Percentiles rank a stretch among this genome's conserved stretches.
These are phyloP conservation scores for Suncus etruscus DNA, from an alignment of 2,113 vertebrate genomes.

Conservation along the genomic window DNA sequence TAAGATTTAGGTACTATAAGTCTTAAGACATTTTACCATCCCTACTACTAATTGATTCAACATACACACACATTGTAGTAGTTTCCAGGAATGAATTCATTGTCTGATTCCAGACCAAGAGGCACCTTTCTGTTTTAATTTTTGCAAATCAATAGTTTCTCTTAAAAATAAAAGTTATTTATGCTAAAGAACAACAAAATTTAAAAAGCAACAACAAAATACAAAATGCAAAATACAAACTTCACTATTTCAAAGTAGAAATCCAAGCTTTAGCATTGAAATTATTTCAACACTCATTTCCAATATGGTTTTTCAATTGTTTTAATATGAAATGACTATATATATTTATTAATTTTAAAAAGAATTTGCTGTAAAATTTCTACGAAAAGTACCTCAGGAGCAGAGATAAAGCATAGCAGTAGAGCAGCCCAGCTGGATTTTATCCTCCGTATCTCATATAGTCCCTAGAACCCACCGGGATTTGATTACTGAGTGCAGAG, in stretches of 20 bases:
- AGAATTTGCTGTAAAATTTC: not conserved
- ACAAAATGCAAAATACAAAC: too few species aligned
- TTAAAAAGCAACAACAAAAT: too few species aligned
- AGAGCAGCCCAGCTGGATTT: too few species aligned
- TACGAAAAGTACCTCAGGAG: not conserved
- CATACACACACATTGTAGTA: not conserved
- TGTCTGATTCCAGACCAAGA: not conserved
- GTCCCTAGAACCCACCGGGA: too few species aligned
- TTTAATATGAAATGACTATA: not conserved
- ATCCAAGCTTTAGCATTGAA: not conserved
- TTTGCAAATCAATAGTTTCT: conserved; percentile 6
- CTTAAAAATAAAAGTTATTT: not conserved
- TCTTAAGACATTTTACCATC: conserved; percentile 18
- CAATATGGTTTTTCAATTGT: not conserved
- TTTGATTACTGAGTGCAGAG: too few species aligned
- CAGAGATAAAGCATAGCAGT: too few species aligned
- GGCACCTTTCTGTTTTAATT: conserved; percentile 31
- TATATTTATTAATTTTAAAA: conserved; percentile 23
- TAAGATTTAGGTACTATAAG: not conserved
- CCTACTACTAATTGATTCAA: not conserved
- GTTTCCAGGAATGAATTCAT: not conserved
- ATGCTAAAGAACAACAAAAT: not conserved
- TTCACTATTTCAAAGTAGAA: conserved; percentile 10
- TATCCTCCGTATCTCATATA: too few species aligned
- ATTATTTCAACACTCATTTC: not conserved